Evolutionary conservation across 1,140 invertebrate genomes (phyloP), one percentile per base, ranked within the genome.

Genomic region (Heliothis virescens): DNA sequence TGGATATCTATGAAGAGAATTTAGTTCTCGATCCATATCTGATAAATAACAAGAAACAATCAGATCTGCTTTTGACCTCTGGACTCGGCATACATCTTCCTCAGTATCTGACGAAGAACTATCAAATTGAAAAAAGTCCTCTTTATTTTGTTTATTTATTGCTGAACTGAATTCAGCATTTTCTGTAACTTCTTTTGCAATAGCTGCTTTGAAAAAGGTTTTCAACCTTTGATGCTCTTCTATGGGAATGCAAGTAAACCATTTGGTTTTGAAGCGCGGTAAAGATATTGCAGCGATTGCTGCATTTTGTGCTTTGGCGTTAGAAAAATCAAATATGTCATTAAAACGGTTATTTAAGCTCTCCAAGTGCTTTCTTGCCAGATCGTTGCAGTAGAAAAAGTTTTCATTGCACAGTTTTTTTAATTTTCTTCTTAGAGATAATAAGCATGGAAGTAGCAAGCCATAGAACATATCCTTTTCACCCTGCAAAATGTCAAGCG

Each of bases 401-500:
- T 47, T 48, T 79, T 81, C 73, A 16, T 34, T 81, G 63, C 48
- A 48, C n/a, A 77, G 76, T 75, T 84, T 84, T 80, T 57, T 67
- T 59, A 82, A 63, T 76, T 84, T 82, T 79, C 57, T 84, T 50
- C 79, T 60, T n/a, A 83, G 11, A 75, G 71, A 74, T 73, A 81
- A 10, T 71, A 84, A 60, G 34, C 80, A 80, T 72, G 83, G 79
- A n/a, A 84, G 59, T 67, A 82, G 65, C 18, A 84, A 29, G 1
- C 83, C 79, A 34, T 81, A 82, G 48, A 65, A 80, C 48, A 79
- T 76, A 57, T 80, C 60, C 29, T 84, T 29, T 82, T 84, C 74
- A n/a, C 80, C 80, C 76, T 82, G 83, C 12, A 84, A 57, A n/a
- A 84, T 82, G 18, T 84, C 79, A 3, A 84, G 69, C 9, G 76